Evolutionary conservation across 2,888 invertebrate species (phyloP).

Genomic region (Melieria omissa): DNA sequence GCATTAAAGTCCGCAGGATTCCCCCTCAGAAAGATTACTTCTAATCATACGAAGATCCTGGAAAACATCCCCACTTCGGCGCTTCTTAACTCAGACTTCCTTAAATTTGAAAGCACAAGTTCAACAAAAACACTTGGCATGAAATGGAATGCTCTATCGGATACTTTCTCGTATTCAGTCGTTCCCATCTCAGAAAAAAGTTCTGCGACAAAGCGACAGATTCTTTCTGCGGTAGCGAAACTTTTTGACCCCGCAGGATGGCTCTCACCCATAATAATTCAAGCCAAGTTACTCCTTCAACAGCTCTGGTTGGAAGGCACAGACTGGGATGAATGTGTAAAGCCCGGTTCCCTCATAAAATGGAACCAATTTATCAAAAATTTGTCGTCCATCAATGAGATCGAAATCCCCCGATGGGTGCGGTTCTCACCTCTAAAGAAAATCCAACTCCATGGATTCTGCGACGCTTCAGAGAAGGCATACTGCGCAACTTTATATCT

Average conservation of each 20-base stretch:
- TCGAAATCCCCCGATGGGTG: no score
- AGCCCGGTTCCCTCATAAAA: constrained; percentile 5
- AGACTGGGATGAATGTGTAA: constrained; percentile 18
- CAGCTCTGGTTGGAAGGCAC: constrained; percentile 13
- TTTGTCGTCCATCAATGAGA: background rate
- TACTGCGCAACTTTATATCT: no score
- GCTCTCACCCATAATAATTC: constrained; percentile 29
- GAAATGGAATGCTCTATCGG: constrained; percentile 26
- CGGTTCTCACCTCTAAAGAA: no score
- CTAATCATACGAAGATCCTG: constrained; percentile 22
- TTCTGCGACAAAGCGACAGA: constrained; percentile 19
- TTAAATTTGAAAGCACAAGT: constrained; percentile 25
- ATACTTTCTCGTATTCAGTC: constrained; percentile 22
- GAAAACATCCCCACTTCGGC: constrained; percentile 19
- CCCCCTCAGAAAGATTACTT: constrained; percentile 26
- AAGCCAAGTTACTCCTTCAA: constrained; percentile 20
- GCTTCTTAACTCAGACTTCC: constrained; percentile 28
- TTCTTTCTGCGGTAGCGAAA: constrained; percentile 32
- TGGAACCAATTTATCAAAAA: constrained; percentile 3
- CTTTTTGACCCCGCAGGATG: constrained; percentile 21
- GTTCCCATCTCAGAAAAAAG: background rate
- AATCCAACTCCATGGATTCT: no score
- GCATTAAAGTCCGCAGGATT: constrained; percentile 13
- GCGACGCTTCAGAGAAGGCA: no score
- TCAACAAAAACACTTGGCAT: constrained; percentile 28